These are phyloP conservation scores for Halichoeres trimaculatus DNA, from an alignment of 2,113 vertebrate species.

Conservation along the genomic window DNA sequence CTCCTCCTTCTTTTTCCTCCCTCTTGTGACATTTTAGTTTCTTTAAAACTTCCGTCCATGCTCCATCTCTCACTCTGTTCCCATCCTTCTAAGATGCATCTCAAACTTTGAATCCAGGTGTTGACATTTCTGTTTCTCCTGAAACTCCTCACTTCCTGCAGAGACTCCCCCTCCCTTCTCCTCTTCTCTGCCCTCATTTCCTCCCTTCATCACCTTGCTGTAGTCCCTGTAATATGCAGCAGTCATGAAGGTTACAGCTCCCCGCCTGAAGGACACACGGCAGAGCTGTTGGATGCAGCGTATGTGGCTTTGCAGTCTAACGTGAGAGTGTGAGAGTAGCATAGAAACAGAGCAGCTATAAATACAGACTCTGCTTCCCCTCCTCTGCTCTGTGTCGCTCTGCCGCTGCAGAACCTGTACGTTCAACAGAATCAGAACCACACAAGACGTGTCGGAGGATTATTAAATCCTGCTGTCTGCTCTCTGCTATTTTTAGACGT, in stretches of 20 bases:
- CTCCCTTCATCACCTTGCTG: slow-evolving; percentile 15
- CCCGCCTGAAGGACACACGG: slow-evolving; percentile 52
- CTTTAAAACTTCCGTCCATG: too few relatives aligned
- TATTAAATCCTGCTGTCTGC: slow-evolving; percentile 1
- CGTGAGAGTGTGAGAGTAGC: slow-evolving; percentile 55
- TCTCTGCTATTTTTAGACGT: slow-evolving; percentile 43
- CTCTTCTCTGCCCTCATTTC: background rate
- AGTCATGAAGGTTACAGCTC: slow-evolving; percentile 61
- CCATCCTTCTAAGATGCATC: too few relatives aligned
- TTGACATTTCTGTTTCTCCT: background rate
- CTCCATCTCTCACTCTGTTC: too few relatives aligned
- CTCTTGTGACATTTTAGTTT: too few relatives aligned
- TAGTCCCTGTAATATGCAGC: slow-evolving; percentile 51
- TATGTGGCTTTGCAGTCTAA: slow-evolving; percentile 55
- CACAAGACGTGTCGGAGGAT: slow-evolving; percentile 24
- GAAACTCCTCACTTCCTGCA: background rate
- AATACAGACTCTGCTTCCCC: slow-evolving; percentile 47
- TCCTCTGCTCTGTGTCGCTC: slow-evolving; percentile 6
- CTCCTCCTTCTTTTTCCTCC: too few relatives aligned
- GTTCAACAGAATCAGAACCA: background rate
- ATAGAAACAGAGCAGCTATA: slow-evolving; percentile 71
- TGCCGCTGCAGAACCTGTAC: slow-evolving; percentile 38
- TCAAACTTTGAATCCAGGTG: background rate
- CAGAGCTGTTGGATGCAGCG: slow-evolving; percentile 35
- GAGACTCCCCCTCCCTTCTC: background rate